phyloP scores from a whole-genome alignment of 2,113 vertebrate species.

The Perca flavescens region DNA sequence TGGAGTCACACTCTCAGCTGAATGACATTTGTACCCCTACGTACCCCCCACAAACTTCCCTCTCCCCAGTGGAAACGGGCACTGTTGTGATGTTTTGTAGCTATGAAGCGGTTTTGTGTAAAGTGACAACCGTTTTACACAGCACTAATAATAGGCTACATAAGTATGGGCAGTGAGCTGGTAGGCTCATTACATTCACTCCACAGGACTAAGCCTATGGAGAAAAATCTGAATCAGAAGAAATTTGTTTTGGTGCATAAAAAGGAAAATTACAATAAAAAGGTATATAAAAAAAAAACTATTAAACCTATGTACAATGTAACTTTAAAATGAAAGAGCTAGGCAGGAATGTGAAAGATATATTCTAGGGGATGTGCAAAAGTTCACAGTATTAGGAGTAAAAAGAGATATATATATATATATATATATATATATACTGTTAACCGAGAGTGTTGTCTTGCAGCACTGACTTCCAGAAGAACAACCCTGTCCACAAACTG shows the following conservation, averaged over 20 bases:
- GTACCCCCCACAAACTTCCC: background rate
- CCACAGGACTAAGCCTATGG: too few relatives aligned
- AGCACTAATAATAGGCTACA: background rate
- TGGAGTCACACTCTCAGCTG: too few relatives aligned
- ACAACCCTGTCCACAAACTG: slow-evolving; percentile 94
- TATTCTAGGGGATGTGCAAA: background rate
- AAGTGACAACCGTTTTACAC: background rate
- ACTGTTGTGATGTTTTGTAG: background rate
- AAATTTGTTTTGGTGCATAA: too few relatives aligned
- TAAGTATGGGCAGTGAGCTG: background rate
- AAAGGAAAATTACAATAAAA: too few relatives aligned
- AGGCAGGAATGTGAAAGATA: background rate
- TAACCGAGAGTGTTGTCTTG: slow-evolving; percentile 44
- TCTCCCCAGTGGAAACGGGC: background rate
- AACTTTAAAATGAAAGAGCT: background rate
- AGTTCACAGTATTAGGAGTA: background rate
- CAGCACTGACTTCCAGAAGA: slow-evolving; percentile 95
- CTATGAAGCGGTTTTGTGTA: background rate
- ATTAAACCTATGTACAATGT: too few relatives aligned
- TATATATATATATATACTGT: slow-evolving; percentile 4
- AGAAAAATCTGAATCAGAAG: too few relatives aligned
- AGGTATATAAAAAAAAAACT: too few relatives aligned
- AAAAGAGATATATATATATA: background rate
- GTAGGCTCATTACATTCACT: too few relatives aligned
- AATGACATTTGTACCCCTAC: too few relatives aligned